Percentiles rank a stretch among this genome's conserved stretches.
phyloP scores from a whole-genome alignment of 2,113 vertebrate genomes.

The Halichoeres trimaculatus region DNA sequence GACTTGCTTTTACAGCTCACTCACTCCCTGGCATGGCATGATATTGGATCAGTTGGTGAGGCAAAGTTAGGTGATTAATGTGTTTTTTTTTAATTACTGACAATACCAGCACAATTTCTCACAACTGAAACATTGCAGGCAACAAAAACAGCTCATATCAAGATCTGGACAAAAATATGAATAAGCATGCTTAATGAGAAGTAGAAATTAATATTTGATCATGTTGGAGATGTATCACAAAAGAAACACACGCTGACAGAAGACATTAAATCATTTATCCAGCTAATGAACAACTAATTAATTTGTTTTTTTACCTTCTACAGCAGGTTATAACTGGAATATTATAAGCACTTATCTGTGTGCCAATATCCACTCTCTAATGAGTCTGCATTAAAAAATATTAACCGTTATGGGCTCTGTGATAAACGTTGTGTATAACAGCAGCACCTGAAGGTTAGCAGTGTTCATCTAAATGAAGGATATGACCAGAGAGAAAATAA shows the following conservation, averaged over 20 bases:
- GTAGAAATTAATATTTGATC: background rate
- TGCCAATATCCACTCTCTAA: conserved; percentile 18
- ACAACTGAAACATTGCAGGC: background rate
- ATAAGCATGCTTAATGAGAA: background rate
- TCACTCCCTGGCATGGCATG: background rate
- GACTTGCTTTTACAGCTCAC: no score
- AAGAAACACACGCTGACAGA: background rate
- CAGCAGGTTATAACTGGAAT: background rate
- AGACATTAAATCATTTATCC: background rate
- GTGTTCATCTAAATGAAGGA: conserved; percentile 29
- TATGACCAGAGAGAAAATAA: conserved; percentile 47
- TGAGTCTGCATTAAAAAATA: conserved; percentile 31
- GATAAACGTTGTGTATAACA: conserved; percentile 47
- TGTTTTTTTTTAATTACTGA: no score
- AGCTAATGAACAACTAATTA: background rate
- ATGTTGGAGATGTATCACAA: background rate
- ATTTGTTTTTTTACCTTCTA: background rate
- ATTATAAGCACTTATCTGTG: conserved; percentile 12
- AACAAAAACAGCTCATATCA: background rate
- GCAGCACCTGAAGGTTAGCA: conserved; percentile 26
- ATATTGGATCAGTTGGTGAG: background rate
- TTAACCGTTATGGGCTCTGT: conserved; percentile 14
- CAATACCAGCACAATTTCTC: background rate
- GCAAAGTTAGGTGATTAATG: background rate
- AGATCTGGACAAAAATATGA: background rate